Base-by-base conservation (phyloP, 2,797 vertebrate genomes). In the Crypturellus tataupa region DNA sequence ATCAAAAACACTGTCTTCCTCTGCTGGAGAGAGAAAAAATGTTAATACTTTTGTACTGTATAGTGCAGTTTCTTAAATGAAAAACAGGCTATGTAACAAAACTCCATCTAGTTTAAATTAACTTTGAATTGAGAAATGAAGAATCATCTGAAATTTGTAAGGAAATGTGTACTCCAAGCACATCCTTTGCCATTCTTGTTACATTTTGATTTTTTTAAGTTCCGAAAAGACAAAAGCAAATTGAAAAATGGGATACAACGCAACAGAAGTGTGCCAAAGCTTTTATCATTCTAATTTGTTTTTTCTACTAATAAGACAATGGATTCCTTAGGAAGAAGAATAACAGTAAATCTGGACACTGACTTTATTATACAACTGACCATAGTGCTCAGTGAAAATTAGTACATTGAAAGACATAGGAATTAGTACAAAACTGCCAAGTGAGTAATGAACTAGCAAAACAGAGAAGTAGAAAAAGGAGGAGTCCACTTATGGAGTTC, bases 1-100 rank as follows among this genome's bases (percentile, higher is more conserved):
- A 97, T 99, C 99, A 94, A 99, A 99, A 89, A 99, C 99, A 95
- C 99, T 99, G 98, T 99, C 99, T 98, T 99, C 99, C 97, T 99
- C 99, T 99, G 97, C 97, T 97, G 95, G 90, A 96, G 94, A 97
- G 97, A 97, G 89, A 94, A 96, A 97, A 96, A 95, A 87, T 81
- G 90, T 96, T 93, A 97, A 97, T 97, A 97, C 72, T 97, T 92
- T 94, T 95, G 83, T 83, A 10, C 37, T 39, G 37, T 84, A 96
- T 83, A 92, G 60, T 93, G 82, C 71, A 94, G 89, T 96, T 56
- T 27, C 60, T 78, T 85, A n/a, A 79, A 88, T 53, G 15, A 90
- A 79, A 86, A 89, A 53, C 44, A 67, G 27, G 63, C 55, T 71
- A 24, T 1, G 11, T 13, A 83, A 93, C 25, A 87, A 92, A 93